Conservation (phyloP, 2,888 invertebrate species). For the Bugula neritina region DNA sequence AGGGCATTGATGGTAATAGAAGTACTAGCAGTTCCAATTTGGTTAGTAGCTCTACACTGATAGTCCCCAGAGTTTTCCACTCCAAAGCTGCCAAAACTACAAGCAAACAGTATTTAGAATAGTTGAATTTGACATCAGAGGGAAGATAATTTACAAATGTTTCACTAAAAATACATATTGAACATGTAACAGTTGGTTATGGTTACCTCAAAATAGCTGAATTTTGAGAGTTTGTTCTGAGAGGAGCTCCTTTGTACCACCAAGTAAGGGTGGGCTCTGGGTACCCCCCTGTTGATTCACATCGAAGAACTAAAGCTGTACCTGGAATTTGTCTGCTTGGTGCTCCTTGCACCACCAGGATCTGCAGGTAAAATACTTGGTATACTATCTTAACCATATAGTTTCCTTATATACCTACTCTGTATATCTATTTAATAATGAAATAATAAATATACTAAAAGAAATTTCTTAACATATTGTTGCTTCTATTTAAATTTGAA, state of each 20-base stretch:
- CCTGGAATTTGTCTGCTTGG: neutral
- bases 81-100: neutral
- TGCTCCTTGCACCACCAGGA: neutral
- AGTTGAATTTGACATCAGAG: neutral
- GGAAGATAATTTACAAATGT: too few species aligned
- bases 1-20: neutral
- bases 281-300: conserved; percentile 3
- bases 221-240: neutral
- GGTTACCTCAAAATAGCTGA: neutral
- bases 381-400: too few species aligned
- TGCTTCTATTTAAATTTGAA: too few species aligned
- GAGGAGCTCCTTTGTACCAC: neutral
- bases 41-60: conserved; percentile 18
- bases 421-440: too few species aligned
- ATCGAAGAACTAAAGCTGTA: neutral
- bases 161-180: neutral
- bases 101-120: neutral
- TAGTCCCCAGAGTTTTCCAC: neutral
- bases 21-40: neutral
- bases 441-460: too few species aligned
- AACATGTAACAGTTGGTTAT: too few species aligned
- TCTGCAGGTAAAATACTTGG: too few species aligned
- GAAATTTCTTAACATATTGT: too few species aligned
- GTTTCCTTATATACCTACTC: too few species aligned
- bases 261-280: neutral